phyloP scores from a whole-genome alignment of 2,113 vertebrate genomes.

The Etheostoma spectabile region DNA sequence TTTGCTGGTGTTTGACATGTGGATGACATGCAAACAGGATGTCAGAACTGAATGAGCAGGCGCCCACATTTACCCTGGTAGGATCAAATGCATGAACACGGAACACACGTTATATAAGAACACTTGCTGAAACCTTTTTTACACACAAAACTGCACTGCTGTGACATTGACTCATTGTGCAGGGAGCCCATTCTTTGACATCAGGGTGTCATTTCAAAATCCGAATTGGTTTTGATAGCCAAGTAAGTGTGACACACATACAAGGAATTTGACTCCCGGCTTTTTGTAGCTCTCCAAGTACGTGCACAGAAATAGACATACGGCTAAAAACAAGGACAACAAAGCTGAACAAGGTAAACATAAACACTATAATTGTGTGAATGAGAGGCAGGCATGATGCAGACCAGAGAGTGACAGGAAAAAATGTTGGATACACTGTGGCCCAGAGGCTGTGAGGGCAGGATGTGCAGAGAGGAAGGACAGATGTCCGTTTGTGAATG shows the following conservation, averaged over 20 bases:
- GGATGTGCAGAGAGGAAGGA: constrained; percentile 55
- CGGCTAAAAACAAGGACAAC: no score
- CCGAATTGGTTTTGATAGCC: no score
- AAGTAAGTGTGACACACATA: no score
- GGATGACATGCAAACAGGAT: constrained; percentile 39
- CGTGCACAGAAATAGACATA: no score
- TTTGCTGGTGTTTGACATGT: constrained; percentile 37
- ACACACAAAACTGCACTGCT: not conserved
- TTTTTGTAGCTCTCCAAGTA: no score
- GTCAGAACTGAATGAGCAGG: constrained; percentile 3
- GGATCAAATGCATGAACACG: not conserved
- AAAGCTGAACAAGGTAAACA: no score
- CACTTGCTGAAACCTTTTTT: constrained; percentile 3
- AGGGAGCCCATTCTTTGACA: not conserved
- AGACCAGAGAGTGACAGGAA: constrained; percentile 44
- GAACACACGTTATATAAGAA: not conserved
- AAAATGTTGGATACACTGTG: constrained; percentile 19
- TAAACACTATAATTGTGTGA: no score
- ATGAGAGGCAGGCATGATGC: not conserved
- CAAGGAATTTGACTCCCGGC: no score
- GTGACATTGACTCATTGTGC: not conserved
- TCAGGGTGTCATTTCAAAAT: not conserved
- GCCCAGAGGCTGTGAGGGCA: constrained; percentile 10
- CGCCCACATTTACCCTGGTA: not conserved
- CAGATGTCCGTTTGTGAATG: constrained; percentile 29